Base-by-base conservation (phyloP, 2,797 vertebrate species). In the Artibeus jamaicensis region DNA sequence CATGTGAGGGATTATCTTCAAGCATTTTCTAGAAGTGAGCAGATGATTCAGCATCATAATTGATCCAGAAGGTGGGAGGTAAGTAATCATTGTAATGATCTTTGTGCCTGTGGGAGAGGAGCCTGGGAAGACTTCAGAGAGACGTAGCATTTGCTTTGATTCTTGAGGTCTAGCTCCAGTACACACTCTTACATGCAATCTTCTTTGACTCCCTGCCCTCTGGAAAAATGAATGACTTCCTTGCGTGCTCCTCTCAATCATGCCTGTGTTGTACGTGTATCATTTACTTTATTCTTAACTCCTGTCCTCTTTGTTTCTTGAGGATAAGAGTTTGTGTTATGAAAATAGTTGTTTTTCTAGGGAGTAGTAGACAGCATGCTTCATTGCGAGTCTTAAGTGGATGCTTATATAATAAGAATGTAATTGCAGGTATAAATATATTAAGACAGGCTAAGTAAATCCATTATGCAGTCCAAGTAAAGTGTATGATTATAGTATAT, bases 401-500 rank as follows among this genome's bases (percentile, higher is more conserved):
- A 50, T 88, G 53, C 68, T 93, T 88, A 29, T 55, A 53, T n/a
- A 68, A 89, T 55, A 16, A 73, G 46, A 90, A 73, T 78, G 12
- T 86, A 92, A 82, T 89, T 74, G 53, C 24, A 76, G n/a, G 32
- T 74, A 59, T 92, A 83, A 78, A 68, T 83, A 78, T 78, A 92
- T 68, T 91, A 86, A 90, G 53, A 50, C 32, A 95, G 15, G n/a
- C 57, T 82, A 89, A 95, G 37, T 29, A 90, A 85, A 94, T 73
- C 32, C 21, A 91, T 89, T 95, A 76, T 87, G 39, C 18, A 62
- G 15, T 42, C 26, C 32, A 93, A 89, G 55, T 92, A 87, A 93
- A 62, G 62, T 93, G 4, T 59, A 55, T 78, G 62, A 86, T 91
- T 85, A 73, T 90, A 92, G 39, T 85, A 55, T 70, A 39, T 95